Evolutionary conservation across 2,797 vertebrate species (phyloP), one percentile per base, ranked within the genome.

Genomic region (Chrysocyon brachyurus): DNA sequence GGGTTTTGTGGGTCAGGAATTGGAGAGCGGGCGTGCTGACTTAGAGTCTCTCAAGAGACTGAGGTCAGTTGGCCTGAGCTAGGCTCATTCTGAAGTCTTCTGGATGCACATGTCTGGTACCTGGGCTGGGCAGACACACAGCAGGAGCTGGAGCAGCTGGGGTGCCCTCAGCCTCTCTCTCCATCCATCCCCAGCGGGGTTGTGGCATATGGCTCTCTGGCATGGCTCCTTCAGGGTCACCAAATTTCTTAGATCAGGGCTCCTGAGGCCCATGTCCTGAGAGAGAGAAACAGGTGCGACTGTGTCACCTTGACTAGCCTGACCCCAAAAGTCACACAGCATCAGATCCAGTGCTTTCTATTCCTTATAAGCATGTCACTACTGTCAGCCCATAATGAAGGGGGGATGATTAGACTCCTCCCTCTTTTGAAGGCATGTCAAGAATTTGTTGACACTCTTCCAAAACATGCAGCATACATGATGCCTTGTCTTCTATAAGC

Each of bases 121-220:
- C 31, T 6, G n/a, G 19, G 46, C 28, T n/a, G 22, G 22, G 36
- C 49, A 40, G 16, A 54, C 49, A 40, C n/a, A 16, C 2, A 15
- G 85, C 33, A 12, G 52, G 26, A 12, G 8, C 54, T 78, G 68
- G 31, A 36, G 40, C 14, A 14, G 16, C 57, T 24, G 49, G 28
- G 64, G 40, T 8, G 49, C 57, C 19, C 28, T 14, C 0, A 11
- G 56, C 2, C 14, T 17, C 22, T 49, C 22, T 17, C 54, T n/a
- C 40, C 0, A 2, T 15, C 8, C 40, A 46, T 46, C 40, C 40
- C 46, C 78, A 5, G 1, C 17, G 5, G 46, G 4, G 4, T 28
- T 66, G n/a, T 12, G 12, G 7, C 12, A 15, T 10, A 1, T 1
- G 15, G 21, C 26, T 5, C 5, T 46, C 56, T 9, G 7, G 2